Percentiles rank a stretch among this genome's conserved stretches.
Evolutionary conservation across 2,797 vertebrate species (phyloP).

Genomic region (Labroides dimidiatus): DNA sequence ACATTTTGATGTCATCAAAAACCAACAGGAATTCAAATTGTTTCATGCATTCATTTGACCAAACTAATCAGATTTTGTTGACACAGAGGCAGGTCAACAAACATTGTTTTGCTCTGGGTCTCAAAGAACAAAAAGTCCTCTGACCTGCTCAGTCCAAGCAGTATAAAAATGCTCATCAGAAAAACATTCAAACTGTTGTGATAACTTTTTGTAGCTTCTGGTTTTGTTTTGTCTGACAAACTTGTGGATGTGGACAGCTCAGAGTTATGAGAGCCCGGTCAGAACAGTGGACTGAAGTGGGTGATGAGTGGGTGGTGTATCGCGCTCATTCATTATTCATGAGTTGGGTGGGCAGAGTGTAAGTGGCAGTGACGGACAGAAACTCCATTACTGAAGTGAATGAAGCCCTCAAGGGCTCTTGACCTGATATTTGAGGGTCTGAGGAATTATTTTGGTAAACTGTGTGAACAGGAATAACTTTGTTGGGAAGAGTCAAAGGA

Average conservation of each 20-base stretch:
- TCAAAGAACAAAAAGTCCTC: neutral
- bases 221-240: conserved; percentile 22
- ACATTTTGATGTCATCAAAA: conserved; percentile 85
- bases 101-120: conserved; percentile 9
- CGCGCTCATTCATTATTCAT: conserved; percentile 80
- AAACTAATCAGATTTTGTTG: conserved; percentile 13
- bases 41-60: conserved; percentile 42
- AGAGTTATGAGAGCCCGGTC: conserved; percentile 43
- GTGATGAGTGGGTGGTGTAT: conserved; percentile 76
- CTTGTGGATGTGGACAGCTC: conserved; percentile 25
- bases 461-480: conserved; percentile 56
- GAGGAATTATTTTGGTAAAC: conserved; percentile 50
- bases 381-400: conserved; percentile 72
- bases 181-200: neutral
- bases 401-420: conserved; percentile 65
- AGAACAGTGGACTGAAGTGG: conserved; percentile 61
- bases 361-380: conserved; percentile 75
- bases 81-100: conserved; percentile 11
- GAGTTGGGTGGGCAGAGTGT: conserved; percentile 72
- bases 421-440: conserved; percentile 68
- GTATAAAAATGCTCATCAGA: neutral
- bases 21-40: conserved; percentile 72
- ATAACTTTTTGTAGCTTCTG: conserved; percentile 1
- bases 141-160: neutral
- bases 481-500: conserved; percentile 49